Base-by-base conservation (phyloP, 2,797 vertebrate species). In the Varecia variegata region DNA sequence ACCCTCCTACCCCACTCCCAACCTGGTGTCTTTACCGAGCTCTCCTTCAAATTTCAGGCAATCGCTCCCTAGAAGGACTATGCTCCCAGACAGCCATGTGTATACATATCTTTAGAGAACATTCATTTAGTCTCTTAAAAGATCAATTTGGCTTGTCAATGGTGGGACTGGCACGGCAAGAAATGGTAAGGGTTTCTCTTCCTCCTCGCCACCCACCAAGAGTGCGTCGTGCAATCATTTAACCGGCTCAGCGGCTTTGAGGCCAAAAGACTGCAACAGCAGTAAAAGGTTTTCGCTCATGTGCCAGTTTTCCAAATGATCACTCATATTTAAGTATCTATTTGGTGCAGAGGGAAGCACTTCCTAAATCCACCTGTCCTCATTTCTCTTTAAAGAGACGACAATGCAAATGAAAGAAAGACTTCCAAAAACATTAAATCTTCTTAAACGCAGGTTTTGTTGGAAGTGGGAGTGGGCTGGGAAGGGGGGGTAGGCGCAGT, bases 91-190 rank as follows among this genome's bases (percentile, higher is more conserved):
- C 87, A 94, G 95, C 93, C 92, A 38, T 89, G 95, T 83, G 96
- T n/a, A 58, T 65, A 84, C 65, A 35, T 80, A 79, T 88, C 97
- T 97, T 96, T 84, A 87, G 91, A 80, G 94, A 97, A 96, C 0
- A 10, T 96, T 96, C 97, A 97, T 98, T 98, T 97, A 92, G 95
- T 98, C 98, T 95, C 97, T 96, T 94, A 95, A 97, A 96, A 97
- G 97, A 97, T 95, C 97, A 58, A 90, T 97, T 97, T 97, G 97
- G 96, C 97, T 97, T 96, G 97, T 98, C 97, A 97, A 8, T 89
- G 76, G 43, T 15, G 80, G 91, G 95, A 96, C 97, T 98, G 96
- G 96, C 97, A 98, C 96, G 91, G 71, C 93, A 86, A 96, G 95
- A 93, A 60, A 77, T 5, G 38, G 38, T n/a, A 83, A 92, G 82